Evolutionary conservation across 2,797 vertebrate species (phyloP).

Genomic region (Acanthurus tractus): DNA sequence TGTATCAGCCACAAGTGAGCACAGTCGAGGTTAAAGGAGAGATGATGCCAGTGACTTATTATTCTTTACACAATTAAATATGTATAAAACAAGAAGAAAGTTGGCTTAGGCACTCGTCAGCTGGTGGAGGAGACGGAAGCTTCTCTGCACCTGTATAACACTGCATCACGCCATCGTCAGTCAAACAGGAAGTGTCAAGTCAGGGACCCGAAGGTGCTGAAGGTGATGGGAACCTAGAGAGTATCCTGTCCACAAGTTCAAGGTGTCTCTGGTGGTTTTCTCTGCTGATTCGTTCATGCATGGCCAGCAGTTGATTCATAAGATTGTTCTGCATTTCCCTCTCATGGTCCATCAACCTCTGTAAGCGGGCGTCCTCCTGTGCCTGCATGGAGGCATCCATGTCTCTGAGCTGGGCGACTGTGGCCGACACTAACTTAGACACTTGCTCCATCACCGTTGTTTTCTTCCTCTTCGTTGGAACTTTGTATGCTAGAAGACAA

Average conservation of each 20-base stretch:
- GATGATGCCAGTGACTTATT: not conserved
- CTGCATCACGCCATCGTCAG: not conserved
- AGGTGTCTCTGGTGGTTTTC: constrained; percentile 63
- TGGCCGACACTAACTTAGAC: constrained; percentile 48
- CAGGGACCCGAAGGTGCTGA: constrained; percentile 23
- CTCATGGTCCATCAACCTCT: constrained; percentile 67
- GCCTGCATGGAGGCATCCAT: constrained; percentile 66
- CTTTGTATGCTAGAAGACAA: constrained; percentile 11
- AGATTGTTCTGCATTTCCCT: constrained; percentile 67
- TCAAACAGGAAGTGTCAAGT: constrained; percentile 16
- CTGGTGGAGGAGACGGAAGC: constrained; percentile 16
- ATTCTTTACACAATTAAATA: not conserved
- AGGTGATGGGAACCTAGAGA: constrained; percentile 47
- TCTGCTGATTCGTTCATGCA: constrained; percentile 53
- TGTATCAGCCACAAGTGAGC: not conserved
- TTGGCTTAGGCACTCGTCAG: constrained; percentile 42
- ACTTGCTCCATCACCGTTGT: constrained; percentile 54
- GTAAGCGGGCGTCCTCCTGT: constrained; percentile 62
- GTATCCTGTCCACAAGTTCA: constrained; percentile 55
- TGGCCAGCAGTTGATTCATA: constrained; percentile 49
- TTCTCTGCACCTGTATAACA: not conserved
- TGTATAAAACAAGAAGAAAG: constrained; percentile 7
- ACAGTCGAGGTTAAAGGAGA: constrained; percentile 17
- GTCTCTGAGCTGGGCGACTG: constrained; percentile 54
- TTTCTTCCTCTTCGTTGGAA: constrained; percentile 54